phyloP scores from a whole-genome alignment of 2,888 invertebrate genomes.

The Agonopterix alstromeriana region DNA sequence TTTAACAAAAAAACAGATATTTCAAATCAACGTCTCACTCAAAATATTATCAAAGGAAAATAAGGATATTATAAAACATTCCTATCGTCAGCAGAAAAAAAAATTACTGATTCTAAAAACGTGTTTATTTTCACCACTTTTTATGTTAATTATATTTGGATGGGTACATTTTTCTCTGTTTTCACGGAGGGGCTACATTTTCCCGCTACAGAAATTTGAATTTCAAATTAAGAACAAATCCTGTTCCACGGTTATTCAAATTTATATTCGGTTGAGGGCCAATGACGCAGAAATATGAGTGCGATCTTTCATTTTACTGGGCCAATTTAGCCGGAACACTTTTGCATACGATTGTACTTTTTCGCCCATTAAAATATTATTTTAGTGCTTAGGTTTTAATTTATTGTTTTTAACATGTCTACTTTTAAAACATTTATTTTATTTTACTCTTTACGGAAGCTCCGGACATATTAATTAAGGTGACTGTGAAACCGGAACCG shows the following conservation, averaged over 20 bases:
- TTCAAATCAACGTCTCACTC: background rate
- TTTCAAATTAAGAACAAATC: constrained; percentile 61
- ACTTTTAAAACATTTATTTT: too few species aligned
- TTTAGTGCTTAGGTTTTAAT: background rate
- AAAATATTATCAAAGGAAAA: constrained; percentile 1
- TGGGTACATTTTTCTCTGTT: constrained; percentile 56
- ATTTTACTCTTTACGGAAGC: too few species aligned
- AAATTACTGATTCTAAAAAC: constrained; percentile 28
- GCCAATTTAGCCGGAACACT: constrained; percentile 44
- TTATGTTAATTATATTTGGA: constrained; percentile 62
- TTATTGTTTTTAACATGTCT: too few species aligned
- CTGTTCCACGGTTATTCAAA: constrained; percentile 54
- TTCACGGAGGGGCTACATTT: constrained; percentile 45
- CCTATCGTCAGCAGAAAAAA: constrained; percentile 3
- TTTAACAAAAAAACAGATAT: too few species aligned
- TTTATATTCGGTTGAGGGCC: constrained; percentile 56
- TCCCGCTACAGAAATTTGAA: constrained; percentile 56
- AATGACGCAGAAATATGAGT: constrained; percentile 60
- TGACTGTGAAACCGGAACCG: too few species aligned
- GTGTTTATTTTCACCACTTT: constrained; percentile 50
- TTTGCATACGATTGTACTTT: constrained; percentile 30
- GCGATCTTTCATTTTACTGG: constrained; percentile 54
- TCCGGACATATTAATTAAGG: too few species aligned
- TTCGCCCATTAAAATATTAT: constrained; percentile 1
- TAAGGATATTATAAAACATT: background rate